These are phyloP conservation scores for Drosophila triauraria DNA, from an alignment of 1,140 invertebrate species.

Conservation along the genomic window DNA sequence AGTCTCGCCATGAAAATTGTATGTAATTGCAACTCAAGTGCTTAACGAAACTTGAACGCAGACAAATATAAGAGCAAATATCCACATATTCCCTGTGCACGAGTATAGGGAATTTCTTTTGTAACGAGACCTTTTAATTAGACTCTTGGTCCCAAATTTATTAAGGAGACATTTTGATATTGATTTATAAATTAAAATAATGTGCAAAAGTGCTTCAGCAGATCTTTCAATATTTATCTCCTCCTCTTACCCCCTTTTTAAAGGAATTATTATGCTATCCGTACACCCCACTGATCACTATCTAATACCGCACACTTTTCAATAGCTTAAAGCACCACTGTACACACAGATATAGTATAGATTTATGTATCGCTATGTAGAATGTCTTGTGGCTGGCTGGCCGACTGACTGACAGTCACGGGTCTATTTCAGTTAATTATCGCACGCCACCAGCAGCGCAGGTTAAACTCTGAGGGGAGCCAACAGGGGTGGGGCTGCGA, in stretches of 20 bases:
- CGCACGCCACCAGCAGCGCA: constrained; percentile 64
- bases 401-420: constrained; percentile 69
- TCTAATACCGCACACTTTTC: too few species aligned
- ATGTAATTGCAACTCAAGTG: constrained; percentile 47
- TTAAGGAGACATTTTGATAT: too few species aligned
- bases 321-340: constrained; percentile 13
- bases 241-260: too few species aligned
- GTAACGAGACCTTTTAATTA: background rate
- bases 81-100: background rate
- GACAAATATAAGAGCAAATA: constrained; percentile 2
- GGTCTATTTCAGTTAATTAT: constrained; percentile 83
- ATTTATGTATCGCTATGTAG: constrained; percentile 44
- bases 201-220: too few species aligned
- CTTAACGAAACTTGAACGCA: constrained; percentile 7
- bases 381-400: constrained; percentile 41
- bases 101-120: background rate
- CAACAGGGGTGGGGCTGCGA: constrained; percentile 1
- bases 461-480: constrained; percentile 50
- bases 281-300: background rate
- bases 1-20: constrained; percentile 21
- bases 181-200: too few species aligned
- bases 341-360: constrained; percentile 27
- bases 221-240: too few species aligned
- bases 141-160: background rate
- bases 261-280: background rate